Evolutionary conservation across 1,140 invertebrate genomes (phyloP).

Genomic region (Odontomachus brunneus): DNA sequence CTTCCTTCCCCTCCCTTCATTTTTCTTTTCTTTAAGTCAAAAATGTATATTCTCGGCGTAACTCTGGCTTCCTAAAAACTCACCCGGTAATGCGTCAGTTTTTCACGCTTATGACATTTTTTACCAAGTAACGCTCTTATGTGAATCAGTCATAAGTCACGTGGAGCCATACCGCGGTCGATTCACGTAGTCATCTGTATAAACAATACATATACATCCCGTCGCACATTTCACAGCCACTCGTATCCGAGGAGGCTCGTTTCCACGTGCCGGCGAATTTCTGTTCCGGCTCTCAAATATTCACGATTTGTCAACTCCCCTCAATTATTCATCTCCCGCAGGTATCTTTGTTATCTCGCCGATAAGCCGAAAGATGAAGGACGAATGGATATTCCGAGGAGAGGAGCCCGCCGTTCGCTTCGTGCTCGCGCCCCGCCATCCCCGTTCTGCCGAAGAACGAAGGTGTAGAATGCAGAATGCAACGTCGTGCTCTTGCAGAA

Average conservation of each 20-base stretch:
- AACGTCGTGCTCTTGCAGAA: conserved; percentile 72
- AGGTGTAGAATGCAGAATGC: conserved; percentile 78
- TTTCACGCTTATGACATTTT: conserved; percentile 4
- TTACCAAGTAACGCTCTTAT: conserved; percentile 15
- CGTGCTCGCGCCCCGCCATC: not conserved
- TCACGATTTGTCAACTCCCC: conserved; percentile 48
- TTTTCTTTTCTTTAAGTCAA: too few species aligned
- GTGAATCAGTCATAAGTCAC: conserved; percentile 35
- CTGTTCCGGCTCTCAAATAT: conserved; percentile 45
- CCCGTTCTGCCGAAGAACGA: conserved; percentile 70
- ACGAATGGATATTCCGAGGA: conserved; percentile 39
- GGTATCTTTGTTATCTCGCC: conserved; percentile 52
- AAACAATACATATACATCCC: conserved; percentile 55
- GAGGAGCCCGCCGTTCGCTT: conserved; percentile 23
- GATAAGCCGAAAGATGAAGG: conserved; percentile 57
- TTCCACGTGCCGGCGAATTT: conserved; percentile 35
- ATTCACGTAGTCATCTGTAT: conserved; percentile 37
- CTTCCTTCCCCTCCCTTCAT: too few species aligned
- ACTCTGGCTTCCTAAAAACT: too few species aligned
- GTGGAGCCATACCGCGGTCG: conserved; percentile 22
- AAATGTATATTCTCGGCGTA: too few species aligned
- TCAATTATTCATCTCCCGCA: conserved; percentile 52
- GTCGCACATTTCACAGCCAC: conserved; percentile 52
- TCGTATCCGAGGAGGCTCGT: conserved; percentile 41
- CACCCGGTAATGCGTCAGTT: too few species aligned